Evolutionary conservation across 1,140 invertebrate species (phyloP).

Genomic region (Papilio glaucus): DNA sequence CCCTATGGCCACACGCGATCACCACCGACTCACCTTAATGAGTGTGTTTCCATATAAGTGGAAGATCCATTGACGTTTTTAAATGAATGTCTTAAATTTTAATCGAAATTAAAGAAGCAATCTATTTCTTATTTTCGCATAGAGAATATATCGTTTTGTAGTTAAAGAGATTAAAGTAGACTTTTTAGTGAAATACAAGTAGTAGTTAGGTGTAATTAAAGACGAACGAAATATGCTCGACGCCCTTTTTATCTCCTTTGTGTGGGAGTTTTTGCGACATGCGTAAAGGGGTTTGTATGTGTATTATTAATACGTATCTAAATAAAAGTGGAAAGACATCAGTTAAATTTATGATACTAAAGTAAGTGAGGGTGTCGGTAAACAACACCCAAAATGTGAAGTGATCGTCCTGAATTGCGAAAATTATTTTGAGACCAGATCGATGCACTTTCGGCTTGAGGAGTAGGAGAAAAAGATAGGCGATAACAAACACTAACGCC

Average conservation of each 20-base stretch:
- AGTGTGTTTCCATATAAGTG: conserved; percentile 33
- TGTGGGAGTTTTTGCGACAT: conserved; percentile 53
- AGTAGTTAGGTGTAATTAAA: conserved; percentile 64
- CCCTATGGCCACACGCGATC: conserved; percentile 58
- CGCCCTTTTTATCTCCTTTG: conserved; percentile 63
- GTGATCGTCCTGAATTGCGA: too few species aligned
- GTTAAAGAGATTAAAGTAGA: background rate
- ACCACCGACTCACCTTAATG: conserved; percentile 38
- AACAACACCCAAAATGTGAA: too few species aligned
- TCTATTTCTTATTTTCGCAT: background rate
- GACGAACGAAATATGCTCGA: conserved; percentile 48
- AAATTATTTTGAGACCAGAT: too few species aligned
- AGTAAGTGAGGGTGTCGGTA: too few species aligned
- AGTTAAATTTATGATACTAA: too few species aligned
- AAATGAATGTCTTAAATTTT: background rate
- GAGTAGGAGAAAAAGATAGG: too few species aligned
- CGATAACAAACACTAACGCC: too few species aligned
- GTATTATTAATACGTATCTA: too few species aligned
- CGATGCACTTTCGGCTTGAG: too few species aligned
- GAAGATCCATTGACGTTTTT: conserved; percentile 25
- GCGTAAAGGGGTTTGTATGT: too few species aligned
- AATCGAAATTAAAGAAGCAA: background rate
- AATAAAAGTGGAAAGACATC: too few species aligned
- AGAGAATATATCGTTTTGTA: background rate
- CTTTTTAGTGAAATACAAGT: conserved; percentile 49